Base-by-base conservation (phyloP, 2,888 invertebrate genomes). In the Rhaphigaster nebulosa region DNA sequence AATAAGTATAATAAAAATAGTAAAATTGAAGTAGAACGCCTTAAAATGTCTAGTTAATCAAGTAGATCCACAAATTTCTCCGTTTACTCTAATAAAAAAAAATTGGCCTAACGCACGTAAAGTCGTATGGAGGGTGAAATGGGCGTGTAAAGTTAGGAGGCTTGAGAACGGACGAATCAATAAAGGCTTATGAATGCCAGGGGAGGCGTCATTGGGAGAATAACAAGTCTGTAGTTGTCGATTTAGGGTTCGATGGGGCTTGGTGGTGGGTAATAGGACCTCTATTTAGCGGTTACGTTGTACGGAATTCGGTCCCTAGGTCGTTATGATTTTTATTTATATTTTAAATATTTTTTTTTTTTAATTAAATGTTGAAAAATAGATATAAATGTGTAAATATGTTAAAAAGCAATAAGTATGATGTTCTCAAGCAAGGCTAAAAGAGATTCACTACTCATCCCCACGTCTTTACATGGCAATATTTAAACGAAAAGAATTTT, bases 201-300 rank as follows among this genome's bases (percentile, higher is more conserved):
- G 70, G 70, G 70, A 65, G 70, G 38, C 70, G 70, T 76, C 70
- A 76, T 76, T 76, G 70, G 70, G 70, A 38, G 70, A 76, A 76
- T 76, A 76, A 76, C 70, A 76, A 76, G 70, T 76, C 70, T 76
- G 70, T 76, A 76, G 70, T 38, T 76, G 70, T 76, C 70, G 70
- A 76, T 76, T 76, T 76, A 76, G 70, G 70, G 70, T 76, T 76
- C 70, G 70, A 76, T 76, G 38, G 70, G 38, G 70, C 38, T 76
- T 76, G 70, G 34, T 76, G 70, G 34, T 76, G 34, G 70, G 34
- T 76, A 76, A 76, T 76, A 76, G 70, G 34, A 15, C 20, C 70
- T 20, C 38, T 65, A 34, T 76, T 76, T 76, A 76, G 70, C 20
- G 70, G 70, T 38, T 38, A 65, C 18, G 0, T 13, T 65, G 29